Conservation (phyloP, 2,113 vertebrate species). For the Periophthalmodon schlosseri region DNA sequence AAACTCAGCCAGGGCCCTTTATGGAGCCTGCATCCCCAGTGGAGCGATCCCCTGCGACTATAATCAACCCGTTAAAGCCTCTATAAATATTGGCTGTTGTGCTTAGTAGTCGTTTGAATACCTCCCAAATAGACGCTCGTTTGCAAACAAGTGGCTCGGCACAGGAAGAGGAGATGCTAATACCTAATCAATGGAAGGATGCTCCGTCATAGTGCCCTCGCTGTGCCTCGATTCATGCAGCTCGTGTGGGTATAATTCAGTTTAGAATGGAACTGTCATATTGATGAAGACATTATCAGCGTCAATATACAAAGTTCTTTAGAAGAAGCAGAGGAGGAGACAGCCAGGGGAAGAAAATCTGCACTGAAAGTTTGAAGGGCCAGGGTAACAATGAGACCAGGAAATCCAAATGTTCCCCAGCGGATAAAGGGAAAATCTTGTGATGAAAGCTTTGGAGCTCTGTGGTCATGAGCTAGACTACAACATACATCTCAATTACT, state of each 20-base stretch:
- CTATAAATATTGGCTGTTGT: conserved; percentile 74
- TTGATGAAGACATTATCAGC: conserved; percentile 60
- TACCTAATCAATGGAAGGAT: conserved; percentile 69
- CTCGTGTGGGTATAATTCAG: conserved; percentile 37
- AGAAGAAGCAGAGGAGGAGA: conserved; percentile 29
- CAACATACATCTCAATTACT: conserved; percentile 23
- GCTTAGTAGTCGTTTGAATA: conserved; percentile 66
- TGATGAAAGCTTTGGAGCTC: conserved; percentile 21
- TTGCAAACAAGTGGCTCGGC: conserved; percentile 68
- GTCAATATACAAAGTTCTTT: conserved; percentile 46
- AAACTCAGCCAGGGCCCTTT: conserved; percentile 57
- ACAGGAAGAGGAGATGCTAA: conserved; percentile 57
- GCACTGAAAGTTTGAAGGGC: conserved; percentile 14
- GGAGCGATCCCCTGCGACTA: conserved; percentile 56
- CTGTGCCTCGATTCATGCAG: conserved; percentile 45
- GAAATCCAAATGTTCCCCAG: conserved; percentile 41
- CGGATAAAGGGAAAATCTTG: conserved; percentile 21
- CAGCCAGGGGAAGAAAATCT: conserved; percentile 1
- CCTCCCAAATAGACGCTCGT: conserved; percentile 43
- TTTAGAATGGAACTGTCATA: conserved; percentile 54
- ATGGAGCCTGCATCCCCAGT: conserved; percentile 54
- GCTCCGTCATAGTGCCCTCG: conserved; percentile 46
- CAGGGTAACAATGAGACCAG: conserved; percentile 18
- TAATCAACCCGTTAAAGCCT: conserved; percentile 77
- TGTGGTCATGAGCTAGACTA: background rate